Base-by-base conservation (phyloP, 2,113 vertebrate genomes). In the Perccottus glenii region DNA sequence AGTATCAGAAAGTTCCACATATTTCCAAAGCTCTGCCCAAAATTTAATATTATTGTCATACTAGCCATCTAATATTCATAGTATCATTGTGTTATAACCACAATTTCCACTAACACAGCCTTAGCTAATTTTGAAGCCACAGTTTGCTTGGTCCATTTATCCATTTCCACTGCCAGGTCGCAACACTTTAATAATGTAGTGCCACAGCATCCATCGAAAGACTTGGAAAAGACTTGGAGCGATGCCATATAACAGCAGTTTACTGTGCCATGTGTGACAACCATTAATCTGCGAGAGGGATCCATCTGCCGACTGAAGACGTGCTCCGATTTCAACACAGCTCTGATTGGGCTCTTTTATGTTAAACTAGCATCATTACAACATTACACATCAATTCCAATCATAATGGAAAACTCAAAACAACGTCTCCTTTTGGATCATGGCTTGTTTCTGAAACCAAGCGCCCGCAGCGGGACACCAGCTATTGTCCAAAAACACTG, bases 251-350 rank as follows among this genome's bases (percentile, higher is more conserved):
- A 36, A 38, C 52, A 55, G 52, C 52, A 15, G 44, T 55, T 33
- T 8, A 36, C 52, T 36, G 52, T 36, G 52, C 19, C 19, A 27
- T 3, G 19, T 27, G 19, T 14, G 35, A 38, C 35, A 33, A 36
- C 52, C 52, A 55, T 55, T 36, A 55, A 55, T 55, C 52, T 36
- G 52, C n/a, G 52, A 55, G 33, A 2, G 52, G 8, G 38, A 55
- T 55, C 52, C 52, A 55, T 55, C 52, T 55, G 52, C 52, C 36
- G 12, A 36, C 19, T 27, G 12, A 14, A 38, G 32, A 55, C 52
- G 52, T 12, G 52, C 52, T 36, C 12, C 1, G 52, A 55, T 12
- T 32, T 33, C 9, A 55, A 55, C 3, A 33, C 52, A 36, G 52
- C 5, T 5, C 8, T 35, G 32, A 35, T 35, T 35, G 11, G 11